These are phyloP conservation scores for Muraenolepis orangiensis DNA, from an alignment of 2,797 vertebrate species.

Conservation along the genomic window DNA sequence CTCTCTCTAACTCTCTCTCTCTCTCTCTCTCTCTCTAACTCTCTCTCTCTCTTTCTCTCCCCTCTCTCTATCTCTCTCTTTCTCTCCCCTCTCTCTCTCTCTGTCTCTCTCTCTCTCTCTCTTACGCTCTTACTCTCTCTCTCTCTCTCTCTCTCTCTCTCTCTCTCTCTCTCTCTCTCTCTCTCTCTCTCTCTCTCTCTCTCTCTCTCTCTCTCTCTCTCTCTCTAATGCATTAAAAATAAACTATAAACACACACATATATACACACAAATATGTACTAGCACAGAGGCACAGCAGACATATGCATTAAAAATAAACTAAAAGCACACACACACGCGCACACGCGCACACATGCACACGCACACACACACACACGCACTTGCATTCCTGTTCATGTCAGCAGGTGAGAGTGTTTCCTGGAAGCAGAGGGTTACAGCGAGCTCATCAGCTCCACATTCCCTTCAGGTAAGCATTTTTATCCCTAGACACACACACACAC, in stretches of 20 bases:
- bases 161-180: background rate
- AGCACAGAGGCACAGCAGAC: background rate
- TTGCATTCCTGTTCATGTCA: slow-evolving; percentile 41
- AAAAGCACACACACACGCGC: background rate
- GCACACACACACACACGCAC: background rate
- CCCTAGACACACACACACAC: background rate
- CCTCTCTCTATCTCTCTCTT: no score
- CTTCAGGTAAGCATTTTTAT: slow-evolving; percentile 46
- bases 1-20: no score
- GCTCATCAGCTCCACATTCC: slow-evolving; percentile 41
- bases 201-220: no score
- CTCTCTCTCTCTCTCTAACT: no score
- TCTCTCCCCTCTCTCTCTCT: slow-evolving; percentile 9
- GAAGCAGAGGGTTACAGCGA: slow-evolving; percentile 42
- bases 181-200: no score
- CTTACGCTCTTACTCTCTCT: no score
- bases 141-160: background rate
- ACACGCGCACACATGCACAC: background rate
- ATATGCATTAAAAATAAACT: background rate
- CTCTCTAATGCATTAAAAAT: no score
- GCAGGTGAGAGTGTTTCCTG: slow-evolving; percentile 43
- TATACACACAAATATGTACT: background rate
- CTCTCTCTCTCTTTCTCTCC: no score
- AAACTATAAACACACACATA: background rate
- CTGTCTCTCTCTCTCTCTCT: background rate